phyloP scores from a whole-genome alignment of 1,140 invertebrate genomes.

The Rhopalosiphum maidis region DNA sequence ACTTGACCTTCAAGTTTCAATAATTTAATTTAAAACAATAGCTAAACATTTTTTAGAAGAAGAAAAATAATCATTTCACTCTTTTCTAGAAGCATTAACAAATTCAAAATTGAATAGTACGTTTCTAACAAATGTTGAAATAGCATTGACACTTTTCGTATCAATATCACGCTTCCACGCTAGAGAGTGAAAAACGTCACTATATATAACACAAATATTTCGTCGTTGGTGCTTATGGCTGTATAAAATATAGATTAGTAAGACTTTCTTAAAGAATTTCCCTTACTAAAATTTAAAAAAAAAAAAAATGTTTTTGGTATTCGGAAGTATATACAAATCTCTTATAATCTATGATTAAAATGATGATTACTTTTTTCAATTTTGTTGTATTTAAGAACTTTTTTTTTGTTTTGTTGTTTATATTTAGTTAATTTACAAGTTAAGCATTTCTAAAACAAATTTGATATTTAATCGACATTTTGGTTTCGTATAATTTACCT shows the following conservation, averaged over 20 bases:
- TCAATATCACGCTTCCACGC: background rate
- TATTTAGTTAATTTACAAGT: background rate
- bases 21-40: slow-evolving; percentile 22
- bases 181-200: background rate
- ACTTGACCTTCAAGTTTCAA: background rate
- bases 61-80: slow-evolving; percentile 5
- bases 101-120: background rate
- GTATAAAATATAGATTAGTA: too few relatives aligned
- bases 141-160: background rate
- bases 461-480: background rate
- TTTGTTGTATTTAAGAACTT: too few relatives aligned
- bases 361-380: background rate
- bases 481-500: background rate
- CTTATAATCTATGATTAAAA: background rate
- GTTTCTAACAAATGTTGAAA: slow-evolving; percentile 3
- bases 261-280: too few relatives aligned
- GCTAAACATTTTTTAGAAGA: background rate
- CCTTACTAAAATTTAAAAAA: background rate
- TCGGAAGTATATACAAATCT: background rate
- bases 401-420: background rate
- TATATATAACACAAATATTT: background rate
- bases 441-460: background rate
- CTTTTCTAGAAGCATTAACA: slow-evolving; percentile 21
- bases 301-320: too few relatives aligned
- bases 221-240: background rate